These are phyloP conservation scores for Latrodectus hesperus DNA, from an alignment of 2,888 invertebrate species.

Conservation along the genomic window DNA sequence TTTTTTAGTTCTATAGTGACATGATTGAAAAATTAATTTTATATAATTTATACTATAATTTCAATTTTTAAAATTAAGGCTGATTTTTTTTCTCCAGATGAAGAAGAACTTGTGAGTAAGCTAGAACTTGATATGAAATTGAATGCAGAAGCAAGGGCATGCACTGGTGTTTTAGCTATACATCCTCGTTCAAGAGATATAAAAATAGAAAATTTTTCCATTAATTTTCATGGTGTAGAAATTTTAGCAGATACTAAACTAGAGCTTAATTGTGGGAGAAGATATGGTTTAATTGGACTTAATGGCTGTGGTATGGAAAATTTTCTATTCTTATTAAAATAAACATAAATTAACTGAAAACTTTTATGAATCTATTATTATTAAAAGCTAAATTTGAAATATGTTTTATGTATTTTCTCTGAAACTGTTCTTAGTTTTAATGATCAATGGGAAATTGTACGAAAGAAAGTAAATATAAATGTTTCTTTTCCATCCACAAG, in stretches of 20 bases:
- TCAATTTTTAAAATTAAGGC: background rate
- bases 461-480: too few relatives aligned
- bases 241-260: conserved; percentile 95
- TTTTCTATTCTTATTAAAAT: background rate
- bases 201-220: conserved; percentile 95
- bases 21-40: too few relatives aligned
- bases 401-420: too few relatives aligned
- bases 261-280: conserved; percentile 96
- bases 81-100: conserved; percentile 41
- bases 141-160: conserved; percentile 93
- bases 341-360: too few relatives aligned
- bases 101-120: conserved; percentile 89
- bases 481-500: too few relatives aligned
- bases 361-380: too few relatives aligned
- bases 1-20: too few relatives aligned
- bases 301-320: conserved; percentile 90
- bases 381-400: too few relatives aligned
- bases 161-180: conserved; percentile 95
- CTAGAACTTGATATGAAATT: conserved; percentile 92
- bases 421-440: too few relatives aligned
- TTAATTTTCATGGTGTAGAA: conserved; percentile 98
- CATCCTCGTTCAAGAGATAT: conserved; percentile 97
- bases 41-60: background rate
- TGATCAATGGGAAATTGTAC: too few relatives aligned
- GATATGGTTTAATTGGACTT: conserved; percentile 97